Evolutionary conservation across 2,888 invertebrate genomes (phyloP), one percentile per base, ranked within the genome.

Genomic region (Loripinus fragilis): DNA sequence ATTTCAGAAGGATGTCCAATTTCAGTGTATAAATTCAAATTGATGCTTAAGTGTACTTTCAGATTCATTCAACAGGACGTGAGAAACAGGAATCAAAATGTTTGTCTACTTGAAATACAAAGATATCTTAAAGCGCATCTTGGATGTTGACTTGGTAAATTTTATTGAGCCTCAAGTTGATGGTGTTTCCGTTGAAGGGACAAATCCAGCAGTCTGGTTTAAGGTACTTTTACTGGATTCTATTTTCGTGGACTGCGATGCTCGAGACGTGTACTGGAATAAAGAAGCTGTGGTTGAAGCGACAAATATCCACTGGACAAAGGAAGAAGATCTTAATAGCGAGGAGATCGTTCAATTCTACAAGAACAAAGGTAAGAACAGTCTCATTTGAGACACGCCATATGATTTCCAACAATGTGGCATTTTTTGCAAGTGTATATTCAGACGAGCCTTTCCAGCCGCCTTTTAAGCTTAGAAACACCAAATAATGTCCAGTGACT

Each of bases 191-290:
- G 73, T 65, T 28, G 67, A 71, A 55, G 28, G 71, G 42, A 73
- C 90, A 5, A 89, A 91, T 30, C 89, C 90, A 8, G 88, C 88
- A 0, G 76, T 88, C 48, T 90, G 91, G 90, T 91, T 90, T 75
- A 91, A 91, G 80, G 82, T 86, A 12, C 75, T 87, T 60, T 81
- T 90, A 0, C 74, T 91, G 1, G 86, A 89, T 55, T 81, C 88
- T 8, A 81, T 90, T 17, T 85, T 86, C 33, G 87, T 91, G 25
- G 90, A 91, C 72, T 90, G 90, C 74, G 83, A 84, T 25, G 64
- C 73, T 7, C 71, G 85, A n/a, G 74, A 80, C n/a, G 83, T 90
- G 23, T 71, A 76, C 65, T 90, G 90, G 90, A 67, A 28, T 28
- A 42, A 15, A 42, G 42, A 67, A 25, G 10, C 55, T 7, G 55